phyloP scores from a whole-genome alignment of 2,888 invertebrate species.

The Tillus elongatus region DNA sequence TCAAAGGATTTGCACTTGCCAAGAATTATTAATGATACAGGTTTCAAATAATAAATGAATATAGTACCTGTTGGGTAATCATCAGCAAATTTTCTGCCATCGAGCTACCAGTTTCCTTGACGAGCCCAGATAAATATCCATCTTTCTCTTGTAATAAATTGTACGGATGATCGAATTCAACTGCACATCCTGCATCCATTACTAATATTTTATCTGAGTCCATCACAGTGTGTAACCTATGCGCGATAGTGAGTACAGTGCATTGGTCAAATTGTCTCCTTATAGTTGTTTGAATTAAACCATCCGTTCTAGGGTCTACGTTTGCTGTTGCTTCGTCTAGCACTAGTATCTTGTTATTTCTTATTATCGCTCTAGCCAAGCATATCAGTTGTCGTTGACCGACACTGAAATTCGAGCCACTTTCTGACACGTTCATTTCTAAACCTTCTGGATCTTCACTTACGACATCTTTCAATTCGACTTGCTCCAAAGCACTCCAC shows the following conservation, averaged over 20 bases:
- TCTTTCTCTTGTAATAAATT: too few species aligned
- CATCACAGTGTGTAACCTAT: too few species aligned
- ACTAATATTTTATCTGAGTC: slow-evolving; percentile 64
- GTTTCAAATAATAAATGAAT: too few species aligned
- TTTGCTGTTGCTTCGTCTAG: slow-evolving; percentile 70
- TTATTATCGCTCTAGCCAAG: slow-evolving; percentile 51
- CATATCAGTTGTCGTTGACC: slow-evolving; percentile 59
- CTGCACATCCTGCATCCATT: slow-evolving; percentile 51
- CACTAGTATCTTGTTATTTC: slow-evolving; percentile 38
- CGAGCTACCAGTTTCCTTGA: too few species aligned
- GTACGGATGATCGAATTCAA: too few species aligned
- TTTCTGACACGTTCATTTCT: slow-evolving; percentile 61
- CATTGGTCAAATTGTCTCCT: slow-evolving; percentile 63
- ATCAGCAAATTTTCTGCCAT: too few species aligned
- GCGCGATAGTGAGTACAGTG: slow-evolving; percentile 76
- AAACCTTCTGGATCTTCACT: slow-evolving; percentile 56
- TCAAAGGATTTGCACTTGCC: too few species aligned
- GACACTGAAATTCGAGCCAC: slow-evolving; percentile 42
- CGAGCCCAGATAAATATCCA: too few species aligned
- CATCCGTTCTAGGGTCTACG: slow-evolving; percentile 69
- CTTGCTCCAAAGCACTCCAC: slow-evolving; percentile 79
- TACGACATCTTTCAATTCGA: slow-evolving; percentile 67
- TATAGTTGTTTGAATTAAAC: slow-evolving; percentile 67
- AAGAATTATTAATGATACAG: too few species aligned
- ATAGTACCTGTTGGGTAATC: slow-evolving; percentile 30